A percentile compares a stretch with the other conserved stretches of the same genome.
These are phyloP conservation scores for Neopelma chrysocephalum DNA, from an alignment of 2,797 vertebrate species.

Conservation along the genomic window DNA sequence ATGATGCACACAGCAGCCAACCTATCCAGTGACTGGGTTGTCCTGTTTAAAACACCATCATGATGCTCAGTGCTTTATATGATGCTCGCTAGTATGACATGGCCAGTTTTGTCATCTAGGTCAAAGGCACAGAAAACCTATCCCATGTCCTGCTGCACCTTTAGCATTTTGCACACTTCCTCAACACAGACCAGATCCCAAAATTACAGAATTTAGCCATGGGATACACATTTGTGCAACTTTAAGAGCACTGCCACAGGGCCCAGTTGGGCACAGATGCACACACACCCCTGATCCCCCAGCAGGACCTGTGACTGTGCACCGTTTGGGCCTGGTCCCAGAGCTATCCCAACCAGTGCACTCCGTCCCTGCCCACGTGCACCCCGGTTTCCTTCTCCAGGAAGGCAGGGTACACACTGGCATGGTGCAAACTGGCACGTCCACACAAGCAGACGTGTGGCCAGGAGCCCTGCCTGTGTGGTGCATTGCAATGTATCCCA, in stretches of 20 bases:
- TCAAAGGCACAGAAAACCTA: accelerated
- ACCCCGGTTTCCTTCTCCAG: neutral
- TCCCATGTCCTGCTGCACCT: accelerated
- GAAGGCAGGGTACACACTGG: neutral
- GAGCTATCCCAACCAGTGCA: accelerated
- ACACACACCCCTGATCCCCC: accelerated
- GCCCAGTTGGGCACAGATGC: accelerated
- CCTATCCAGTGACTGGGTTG: neutral
- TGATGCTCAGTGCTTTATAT: neutral
- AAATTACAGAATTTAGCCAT: neutral
- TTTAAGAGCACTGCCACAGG: accelerated
- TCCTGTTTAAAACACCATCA: neutral
- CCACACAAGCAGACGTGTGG: accelerated
- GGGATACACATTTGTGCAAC: neutral
- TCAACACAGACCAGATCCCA: neutral
- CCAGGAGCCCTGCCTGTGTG: neutral
- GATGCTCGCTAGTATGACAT: neutral
- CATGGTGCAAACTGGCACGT: accelerated
- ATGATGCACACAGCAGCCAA: neutral
- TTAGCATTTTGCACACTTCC: accelerated
- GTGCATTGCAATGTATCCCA: neutral
- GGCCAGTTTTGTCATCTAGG: neutral
- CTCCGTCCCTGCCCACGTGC: neutral
- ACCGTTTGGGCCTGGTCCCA: accelerated
- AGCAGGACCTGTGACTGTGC: accelerated